These are phyloP conservation scores for Clepsis dumicolana DNA, from an alignment of 2,888 invertebrate genomes.

Conservation along the genomic window DNA sequence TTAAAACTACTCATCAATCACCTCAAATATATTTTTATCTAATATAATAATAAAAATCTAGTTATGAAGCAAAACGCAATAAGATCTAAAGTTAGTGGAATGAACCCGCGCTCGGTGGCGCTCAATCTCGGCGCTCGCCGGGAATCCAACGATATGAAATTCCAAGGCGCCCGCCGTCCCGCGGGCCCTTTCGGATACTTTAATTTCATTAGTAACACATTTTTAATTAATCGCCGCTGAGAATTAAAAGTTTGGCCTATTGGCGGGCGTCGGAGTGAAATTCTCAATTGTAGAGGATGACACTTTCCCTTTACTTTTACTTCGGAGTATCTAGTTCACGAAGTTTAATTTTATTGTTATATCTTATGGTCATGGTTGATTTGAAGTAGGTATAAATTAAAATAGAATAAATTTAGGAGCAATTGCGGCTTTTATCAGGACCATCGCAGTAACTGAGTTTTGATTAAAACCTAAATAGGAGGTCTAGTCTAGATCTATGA, in stretches of 20 bases:
- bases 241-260: slow-evolving; percentile 65
- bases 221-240: slow-evolving; percentile 66
- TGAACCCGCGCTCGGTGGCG: slow-evolving; percentile 44
- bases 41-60: not conserved
- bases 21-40: not conserved
- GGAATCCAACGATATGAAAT: slow-evolving; percentile 60
- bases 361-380: not conserved
- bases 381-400: not conserved
- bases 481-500: too few relatives aligned
- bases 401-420: not conserved
- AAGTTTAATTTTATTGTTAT: slow-evolving; percentile 21
- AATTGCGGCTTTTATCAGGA: not conserved
- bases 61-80: slow-evolving; percentile 1
- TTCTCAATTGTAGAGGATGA: slow-evolving; percentile 57
- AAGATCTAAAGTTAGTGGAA: slow-evolving; percentile 32
- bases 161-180: slow-evolving; percentile 52
- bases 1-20: too few relatives aligned
- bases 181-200: slow-evolving; percentile 55
- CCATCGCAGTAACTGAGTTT: not conserved
- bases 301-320: slow-evolving; percentile 48
- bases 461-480: not conserved
- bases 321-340: slow-evolving; percentile 22
- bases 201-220: slow-evolving; percentile 66
- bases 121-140: slow-evolving; percentile 57
- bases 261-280: slow-evolving; percentile 55